These are phyloP conservation scores for Tribolium castaneum DNA, from an alignment of 1,140 invertebrate genomes.

Conservation along the genomic window DNA sequence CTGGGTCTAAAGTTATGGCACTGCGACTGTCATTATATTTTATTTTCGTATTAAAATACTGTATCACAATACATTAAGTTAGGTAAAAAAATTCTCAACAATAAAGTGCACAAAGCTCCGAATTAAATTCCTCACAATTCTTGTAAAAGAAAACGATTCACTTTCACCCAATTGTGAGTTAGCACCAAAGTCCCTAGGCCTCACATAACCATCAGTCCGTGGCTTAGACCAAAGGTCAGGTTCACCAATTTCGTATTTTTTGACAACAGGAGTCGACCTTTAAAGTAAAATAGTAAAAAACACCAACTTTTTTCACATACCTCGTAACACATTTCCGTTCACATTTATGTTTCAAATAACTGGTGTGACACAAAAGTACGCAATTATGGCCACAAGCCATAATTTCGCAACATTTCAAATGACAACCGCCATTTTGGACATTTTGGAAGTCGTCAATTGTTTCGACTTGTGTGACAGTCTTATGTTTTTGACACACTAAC, in stretches of 20 bases:
- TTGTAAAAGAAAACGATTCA: background rate
- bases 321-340: conserved; percentile 59
- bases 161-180: background rate
- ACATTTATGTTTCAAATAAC: conserved; percentile 65
- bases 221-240: background rate
- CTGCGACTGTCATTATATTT: too few species aligned
- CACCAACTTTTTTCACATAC: conserved; percentile 29
- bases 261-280: too few species aligned
- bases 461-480: conserved; percentile 56
- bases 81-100: background rate
- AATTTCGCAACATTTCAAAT: conserved; percentile 60
- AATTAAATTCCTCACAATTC: background rate
- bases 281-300: too few species aligned
- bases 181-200: background rate
- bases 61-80: background rate
- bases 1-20: too few species aligned
- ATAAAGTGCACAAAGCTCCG: background rate
- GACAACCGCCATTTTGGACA: conserved; percentile 67
- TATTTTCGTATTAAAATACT: too few species aligned
- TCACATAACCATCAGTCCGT: background rate
- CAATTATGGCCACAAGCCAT: conserved; percentile 63
- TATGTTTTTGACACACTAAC: conserved; percentile 68
- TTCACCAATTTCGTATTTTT: too few species aligned
- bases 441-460: conserved; percentile 63
- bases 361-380: conserved; percentile 69